Percentiles rank a stretch among this genome's conserved stretches.
phyloP scores from a whole-genome alignment of 2,113 vertebrate species.

The Miniopterus natalensis region DNA sequence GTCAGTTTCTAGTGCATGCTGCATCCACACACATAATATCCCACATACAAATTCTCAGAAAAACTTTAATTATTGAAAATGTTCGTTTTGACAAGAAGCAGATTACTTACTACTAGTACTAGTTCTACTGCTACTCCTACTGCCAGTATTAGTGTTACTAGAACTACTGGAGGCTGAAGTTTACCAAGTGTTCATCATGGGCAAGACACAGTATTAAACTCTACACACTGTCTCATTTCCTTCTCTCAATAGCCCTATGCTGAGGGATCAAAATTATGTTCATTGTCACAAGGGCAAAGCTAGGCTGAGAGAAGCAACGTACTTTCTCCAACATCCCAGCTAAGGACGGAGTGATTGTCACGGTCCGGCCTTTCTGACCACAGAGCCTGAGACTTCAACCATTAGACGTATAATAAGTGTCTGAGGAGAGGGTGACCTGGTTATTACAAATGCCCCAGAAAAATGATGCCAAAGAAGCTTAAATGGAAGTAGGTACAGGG shows the following conservation, averaged over 20 bases:
- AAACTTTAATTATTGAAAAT: not conserved
- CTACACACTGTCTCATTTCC: not conserved
- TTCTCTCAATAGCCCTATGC: not conserved
- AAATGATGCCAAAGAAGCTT: not conserved
- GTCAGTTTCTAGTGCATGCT: not conserved
- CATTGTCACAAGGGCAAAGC: not conserved
- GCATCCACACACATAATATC: not conserved
- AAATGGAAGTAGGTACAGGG: not conserved
- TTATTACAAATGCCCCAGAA: not conserved
- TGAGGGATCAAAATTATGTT: not conserved
- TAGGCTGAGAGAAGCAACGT: not conserved
- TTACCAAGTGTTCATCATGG: not conserved
- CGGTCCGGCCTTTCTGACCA: not conserved
- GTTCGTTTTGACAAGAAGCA: not conserved
- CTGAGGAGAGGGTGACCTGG: not conserved
- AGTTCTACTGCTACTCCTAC: not conserved
- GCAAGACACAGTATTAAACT: not conserved
- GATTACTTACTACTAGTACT: not conserved
- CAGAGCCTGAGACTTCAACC: not conserved
- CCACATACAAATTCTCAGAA: not conserved
- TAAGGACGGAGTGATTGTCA: not conserved
- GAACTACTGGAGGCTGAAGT: not conserved
- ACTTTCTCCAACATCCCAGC: not conserved
- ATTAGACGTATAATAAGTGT: not conserved
- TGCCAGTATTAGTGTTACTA: not conserved